Evolutionary conservation across 2,113 vertebrate genomes (phyloP).

Genomic region (Neogobius melanostomus): DNA sequence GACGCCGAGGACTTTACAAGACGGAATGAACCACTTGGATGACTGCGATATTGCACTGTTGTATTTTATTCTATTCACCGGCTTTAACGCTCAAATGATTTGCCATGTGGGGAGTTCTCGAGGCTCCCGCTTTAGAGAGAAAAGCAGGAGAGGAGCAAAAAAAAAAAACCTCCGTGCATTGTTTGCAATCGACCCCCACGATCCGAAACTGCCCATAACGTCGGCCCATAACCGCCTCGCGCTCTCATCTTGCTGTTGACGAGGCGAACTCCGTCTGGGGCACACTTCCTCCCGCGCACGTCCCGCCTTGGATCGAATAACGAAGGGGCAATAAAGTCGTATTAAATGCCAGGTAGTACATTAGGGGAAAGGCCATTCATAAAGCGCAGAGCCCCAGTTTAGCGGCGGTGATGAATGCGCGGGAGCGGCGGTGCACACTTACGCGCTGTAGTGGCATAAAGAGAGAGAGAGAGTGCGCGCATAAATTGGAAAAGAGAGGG

Average conservation of each 20-base stretch:
- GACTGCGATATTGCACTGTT: too few species aligned
- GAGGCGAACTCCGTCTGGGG: constrained; percentile 23
- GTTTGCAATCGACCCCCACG: too few species aligned
- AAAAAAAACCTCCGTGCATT: too few species aligned
- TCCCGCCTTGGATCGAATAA: constrained; percentile 35
- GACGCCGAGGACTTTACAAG: too few species aligned
- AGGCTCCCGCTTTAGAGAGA: too few species aligned
- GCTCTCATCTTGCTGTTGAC: constrained; percentile 46
- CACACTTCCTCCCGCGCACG: neutral
- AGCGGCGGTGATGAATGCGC: constrained; percentile 39
- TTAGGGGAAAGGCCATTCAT: constrained; percentile 41
- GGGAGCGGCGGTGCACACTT: constrained; percentile 7
- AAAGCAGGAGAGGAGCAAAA: too few species aligned
- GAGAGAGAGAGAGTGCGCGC: too few species aligned
- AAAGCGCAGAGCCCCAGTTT: constrained; percentile 42
- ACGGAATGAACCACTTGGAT: too few species aligned
- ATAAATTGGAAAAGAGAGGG: neutral
- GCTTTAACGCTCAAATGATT: too few species aligned
- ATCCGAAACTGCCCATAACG: constrained; percentile 20
- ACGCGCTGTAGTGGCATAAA: too few species aligned
- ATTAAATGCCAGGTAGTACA: constrained; percentile 47
- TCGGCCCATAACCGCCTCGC: constrained; percentile 13
- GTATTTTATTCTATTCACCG: too few species aligned
- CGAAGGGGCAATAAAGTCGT: constrained; percentile 27
- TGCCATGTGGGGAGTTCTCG: too few species aligned